A percentile compares a stretch with the other conserved stretches of the same genome.
phyloP scores from a whole-genome alignment of 2,888 invertebrate species.

The Nudaria mundana region DNA sequence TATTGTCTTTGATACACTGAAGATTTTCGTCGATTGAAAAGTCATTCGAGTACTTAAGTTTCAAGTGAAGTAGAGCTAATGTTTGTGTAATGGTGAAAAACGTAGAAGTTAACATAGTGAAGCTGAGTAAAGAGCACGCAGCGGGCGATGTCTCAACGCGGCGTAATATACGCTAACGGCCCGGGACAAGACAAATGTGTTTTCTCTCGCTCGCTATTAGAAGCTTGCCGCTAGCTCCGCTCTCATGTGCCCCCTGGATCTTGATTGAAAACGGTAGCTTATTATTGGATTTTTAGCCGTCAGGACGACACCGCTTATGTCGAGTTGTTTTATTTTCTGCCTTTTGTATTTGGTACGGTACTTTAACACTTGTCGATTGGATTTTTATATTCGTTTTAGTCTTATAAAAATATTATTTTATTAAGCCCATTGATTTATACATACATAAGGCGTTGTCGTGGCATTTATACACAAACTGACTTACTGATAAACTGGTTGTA shows the following conservation, averaged over 20 bases:
- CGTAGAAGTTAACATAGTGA: slow-evolving; percentile 45
- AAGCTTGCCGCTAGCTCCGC: slow-evolving; percentile 47
- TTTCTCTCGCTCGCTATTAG: slow-evolving; percentile 75
- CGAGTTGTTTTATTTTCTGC: slow-evolving; percentile 23
- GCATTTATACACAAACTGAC: too few species aligned
- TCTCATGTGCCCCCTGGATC: slow-evolving; percentile 50
- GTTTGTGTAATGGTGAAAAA: slow-evolving; percentile 49
- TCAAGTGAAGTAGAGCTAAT: slow-evolving; percentile 30
- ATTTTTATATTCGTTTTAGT: too few species aligned
- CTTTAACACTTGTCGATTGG: too few species aligned
- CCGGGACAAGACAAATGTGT: slow-evolving; percentile 80
- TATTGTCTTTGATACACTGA: too few species aligned
- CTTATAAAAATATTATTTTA: too few species aligned
- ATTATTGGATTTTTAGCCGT: slow-evolving; percentile 51
- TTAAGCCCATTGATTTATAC: too few species aligned
- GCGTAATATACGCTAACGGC: slow-evolving; percentile 79
- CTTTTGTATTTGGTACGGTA: slow-evolving; percentile 2
- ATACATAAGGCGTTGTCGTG: too few species aligned
- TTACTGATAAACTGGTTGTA: too few species aligned
- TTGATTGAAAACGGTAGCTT: slow-evolving; percentile 69
- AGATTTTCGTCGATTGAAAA: too few species aligned
- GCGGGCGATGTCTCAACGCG: slow-evolving; percentile 66
- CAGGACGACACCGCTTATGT: slow-evolving; percentile 29
- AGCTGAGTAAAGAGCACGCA: slow-evolving; percentile 62
- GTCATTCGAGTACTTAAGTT: background rate